Evolutionary conservation across 2,797 vertebrate genomes (phyloP).

Genomic region (Lates japonicus): DNA sequence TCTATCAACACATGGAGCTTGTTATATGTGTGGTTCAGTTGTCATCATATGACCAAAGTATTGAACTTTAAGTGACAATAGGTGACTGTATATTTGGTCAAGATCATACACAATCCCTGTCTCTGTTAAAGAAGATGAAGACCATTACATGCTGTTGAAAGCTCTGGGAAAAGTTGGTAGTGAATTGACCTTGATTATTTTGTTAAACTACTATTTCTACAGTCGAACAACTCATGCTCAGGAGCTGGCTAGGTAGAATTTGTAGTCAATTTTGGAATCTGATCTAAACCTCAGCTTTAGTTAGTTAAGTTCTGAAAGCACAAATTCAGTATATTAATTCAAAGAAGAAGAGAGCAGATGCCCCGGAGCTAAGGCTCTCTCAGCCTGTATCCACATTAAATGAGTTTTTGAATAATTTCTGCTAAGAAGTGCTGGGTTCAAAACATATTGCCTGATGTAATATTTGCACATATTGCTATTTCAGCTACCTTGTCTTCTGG

Average conservation of each 20-base stretch:
- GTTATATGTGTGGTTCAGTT: neutral
- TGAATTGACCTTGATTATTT: neutral
- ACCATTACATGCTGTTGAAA: neutral
- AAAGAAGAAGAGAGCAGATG: neutral
- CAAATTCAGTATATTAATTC: neutral
- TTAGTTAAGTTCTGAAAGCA: too few species aligned
- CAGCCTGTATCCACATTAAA: neutral
- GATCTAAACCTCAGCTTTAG: too few species aligned
- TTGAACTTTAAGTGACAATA: neutral
- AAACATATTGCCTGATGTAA: neutral
- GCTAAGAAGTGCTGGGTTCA: neutral
- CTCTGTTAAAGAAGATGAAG: neutral
- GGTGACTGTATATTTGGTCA: too few species aligned
- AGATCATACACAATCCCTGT: neutral
- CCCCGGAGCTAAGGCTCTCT: neutral
- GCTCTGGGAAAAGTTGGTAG: neutral
- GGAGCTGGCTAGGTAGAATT: neutral
- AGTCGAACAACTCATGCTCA: neutral
- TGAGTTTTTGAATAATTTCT: neutral
- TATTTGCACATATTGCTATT: neutral
- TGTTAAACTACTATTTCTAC: neutral
- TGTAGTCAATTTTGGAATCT: neutral
- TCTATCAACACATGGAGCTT: neutral
- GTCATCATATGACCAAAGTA: neutral
- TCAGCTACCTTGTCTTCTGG: neutral